Evolutionary conservation across 2,113 vertebrate species (phyloP), one percentile per base, ranked within the genome.

Genomic region (Hippocampus mohnikei): DNA sequence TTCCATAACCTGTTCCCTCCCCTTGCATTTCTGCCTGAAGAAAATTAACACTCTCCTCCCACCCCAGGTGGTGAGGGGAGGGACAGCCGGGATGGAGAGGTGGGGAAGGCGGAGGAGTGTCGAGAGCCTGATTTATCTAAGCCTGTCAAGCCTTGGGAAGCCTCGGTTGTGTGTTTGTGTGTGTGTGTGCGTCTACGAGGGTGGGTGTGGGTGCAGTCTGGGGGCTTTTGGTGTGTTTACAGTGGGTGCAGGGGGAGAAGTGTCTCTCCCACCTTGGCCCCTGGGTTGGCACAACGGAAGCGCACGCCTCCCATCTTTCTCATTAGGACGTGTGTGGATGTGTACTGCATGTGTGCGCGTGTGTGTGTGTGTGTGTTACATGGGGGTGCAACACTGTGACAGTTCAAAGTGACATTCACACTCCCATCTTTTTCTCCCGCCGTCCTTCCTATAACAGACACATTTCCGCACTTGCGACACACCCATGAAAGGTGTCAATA

Each of bases 111-210:
- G 87, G 91, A 92, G 89, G 91, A 88, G 90, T 89, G 89, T 84
- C 74, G 84, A 84, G 73, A 89, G 79, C 85, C 92, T 94, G 93
- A 95, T 95, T 95, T 95, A 95, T 95, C 93, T 92, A 85, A 88
- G 91, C 84, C 92, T 95, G 93, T 94, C 93, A 92, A 91, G 91
- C 85, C 88, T 93, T 92, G 91, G 83, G 93, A 94, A 92, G 88
- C 93, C 91, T 91, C 77, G 79, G 72, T 78, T 81, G 78, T 85
- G 63, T 9, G 15, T 70, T 77, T 75, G 70, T 75, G 76, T 72
- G 41, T 58, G 77, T 70, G 86, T 77, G 41, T 44, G 66, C 60
- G 55, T 55, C 12, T 50, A 16, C 18, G 29, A 9, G 27, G 50
- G 67, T 5, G 64, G 23, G 37, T 37, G 33, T 18, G 5, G 70